Conservation (phyloP, 2,113 vertebrate genomes). For the Corythaixoides concolor region DNA sequence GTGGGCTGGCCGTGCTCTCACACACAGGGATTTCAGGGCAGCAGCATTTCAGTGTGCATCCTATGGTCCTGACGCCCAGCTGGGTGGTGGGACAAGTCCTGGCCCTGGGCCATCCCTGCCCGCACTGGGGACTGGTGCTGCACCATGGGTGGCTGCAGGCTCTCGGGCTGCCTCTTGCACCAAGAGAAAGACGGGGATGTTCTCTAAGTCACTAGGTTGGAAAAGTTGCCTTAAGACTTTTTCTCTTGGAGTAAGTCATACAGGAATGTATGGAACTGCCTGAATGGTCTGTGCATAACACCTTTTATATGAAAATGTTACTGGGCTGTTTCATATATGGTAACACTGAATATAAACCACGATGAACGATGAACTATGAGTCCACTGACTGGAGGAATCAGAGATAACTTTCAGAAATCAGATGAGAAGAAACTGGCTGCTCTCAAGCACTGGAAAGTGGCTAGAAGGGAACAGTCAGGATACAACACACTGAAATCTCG, state of each 20-base stretch:
- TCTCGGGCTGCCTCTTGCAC: neutral
- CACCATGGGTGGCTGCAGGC: neutral
- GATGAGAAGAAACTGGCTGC: neutral
- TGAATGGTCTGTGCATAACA: neutral
- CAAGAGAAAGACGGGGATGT: neutral
- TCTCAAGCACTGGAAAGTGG: neutral
- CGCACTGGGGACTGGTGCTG: neutral
- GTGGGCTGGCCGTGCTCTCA: neutral
- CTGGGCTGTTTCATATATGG: neutral
- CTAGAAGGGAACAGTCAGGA: neutral
- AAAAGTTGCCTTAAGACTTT: neutral
- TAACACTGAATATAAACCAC: neutral
- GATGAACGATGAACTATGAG: neutral
- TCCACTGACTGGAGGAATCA: neutral
- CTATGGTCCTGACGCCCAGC: neutral
- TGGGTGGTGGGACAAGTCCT: neutral
- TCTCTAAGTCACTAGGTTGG: neutral
- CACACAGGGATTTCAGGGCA: neutral
- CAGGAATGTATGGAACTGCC: neutral
- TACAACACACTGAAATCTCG: accelerated
- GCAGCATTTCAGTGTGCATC: neutral
- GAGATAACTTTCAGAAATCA: neutral
- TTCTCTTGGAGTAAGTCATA: neutral
- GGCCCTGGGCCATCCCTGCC: neutral
- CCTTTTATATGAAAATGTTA: neutral